Percentiles rank a stretch among this genome's conserved stretches.
Evolutionary conservation across 92 coral and sea anemone genomes (phyloP).

Genomic region (Parazoanthus darwini): DNA sequence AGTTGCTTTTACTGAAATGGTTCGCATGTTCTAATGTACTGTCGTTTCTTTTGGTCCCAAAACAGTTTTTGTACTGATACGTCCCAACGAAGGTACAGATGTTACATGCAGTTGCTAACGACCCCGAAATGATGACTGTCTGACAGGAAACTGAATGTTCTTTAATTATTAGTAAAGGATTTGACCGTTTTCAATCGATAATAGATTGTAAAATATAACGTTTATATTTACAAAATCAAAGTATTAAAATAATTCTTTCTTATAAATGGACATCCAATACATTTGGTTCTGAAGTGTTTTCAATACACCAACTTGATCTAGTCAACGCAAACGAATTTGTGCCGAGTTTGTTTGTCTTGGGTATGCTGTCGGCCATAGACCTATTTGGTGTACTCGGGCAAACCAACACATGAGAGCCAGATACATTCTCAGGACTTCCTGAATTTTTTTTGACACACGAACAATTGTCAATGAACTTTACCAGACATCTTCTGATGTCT

Average conservation of each 20-base stretch:
- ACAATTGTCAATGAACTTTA: conserved; percentile 40
- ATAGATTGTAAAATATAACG: not conserved
- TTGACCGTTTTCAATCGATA: not conserved
- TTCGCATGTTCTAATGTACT: not conserved
- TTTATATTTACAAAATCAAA: no score
- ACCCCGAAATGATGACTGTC: not conserved
- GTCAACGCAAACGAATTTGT: conserved; percentile 18
- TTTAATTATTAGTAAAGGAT: not conserved
- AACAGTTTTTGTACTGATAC: no score
- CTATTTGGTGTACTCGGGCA: not conserved
- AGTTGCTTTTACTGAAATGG: not conserved
- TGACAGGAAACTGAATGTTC: no score
- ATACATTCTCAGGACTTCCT: conserved; percentile 19
- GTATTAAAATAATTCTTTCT: not conserved
- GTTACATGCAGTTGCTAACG: not conserved
- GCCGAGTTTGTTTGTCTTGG: conserved; percentile 19
- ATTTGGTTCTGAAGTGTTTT: not conserved
- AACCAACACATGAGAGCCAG: not conserved
- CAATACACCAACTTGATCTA: not conserved
- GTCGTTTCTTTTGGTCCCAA: not conserved
- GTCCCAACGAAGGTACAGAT: no score
- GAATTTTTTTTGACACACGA: conserved; percentile 2
- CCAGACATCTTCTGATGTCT: conserved; percentile 60
- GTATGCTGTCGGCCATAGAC: conserved; percentile 19
- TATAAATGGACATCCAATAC: conserved; percentile 24